Evolutionary conservation across 2,888 invertebrate genomes (phyloP).

Genomic region (Drosophila pegasa): DNA sequence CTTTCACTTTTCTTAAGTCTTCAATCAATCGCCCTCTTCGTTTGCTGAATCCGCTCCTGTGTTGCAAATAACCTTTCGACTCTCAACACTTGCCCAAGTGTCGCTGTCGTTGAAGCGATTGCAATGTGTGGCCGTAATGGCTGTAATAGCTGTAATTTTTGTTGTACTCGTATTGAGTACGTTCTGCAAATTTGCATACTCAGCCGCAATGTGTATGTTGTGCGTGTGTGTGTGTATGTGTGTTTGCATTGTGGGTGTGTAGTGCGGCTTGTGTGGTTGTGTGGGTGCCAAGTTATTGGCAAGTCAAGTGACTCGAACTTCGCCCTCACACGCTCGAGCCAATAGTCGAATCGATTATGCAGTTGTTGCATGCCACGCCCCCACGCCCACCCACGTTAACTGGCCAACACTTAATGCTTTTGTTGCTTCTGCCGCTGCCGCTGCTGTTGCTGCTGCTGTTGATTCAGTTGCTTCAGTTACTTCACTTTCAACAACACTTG

Average conservation of each 20-base stretch:
- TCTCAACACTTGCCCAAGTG: constrained; percentile 61
- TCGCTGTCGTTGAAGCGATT: constrained; percentile 41
- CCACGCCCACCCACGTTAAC: constrained; percentile 52
- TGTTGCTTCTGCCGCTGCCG: constrained; percentile 44
- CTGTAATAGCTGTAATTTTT: constrained; percentile 56
- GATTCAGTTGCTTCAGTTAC: constrained; percentile 65
- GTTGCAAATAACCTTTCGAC: constrained; percentile 28
- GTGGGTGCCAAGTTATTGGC: constrained; percentile 65
- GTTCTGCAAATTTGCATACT: constrained; percentile 56
- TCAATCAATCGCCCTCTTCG: background rate
- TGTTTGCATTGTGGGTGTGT: constrained; percentile 8
- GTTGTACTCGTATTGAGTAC: constrained; percentile 22
- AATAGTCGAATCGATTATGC: constrained; percentile 67
- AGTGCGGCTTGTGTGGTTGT: constrained; percentile 43
- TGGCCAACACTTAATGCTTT: constrained; percentile 60
- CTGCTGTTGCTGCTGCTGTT: constrained; percentile 48
- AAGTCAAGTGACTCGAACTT: constrained; percentile 39
- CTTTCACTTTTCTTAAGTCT: too few relatives aligned
- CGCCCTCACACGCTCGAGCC: constrained; percentile 22
- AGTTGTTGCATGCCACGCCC: constrained; percentile 61
- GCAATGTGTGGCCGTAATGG: constrained; percentile 41
- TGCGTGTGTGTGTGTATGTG: constrained; percentile 18
- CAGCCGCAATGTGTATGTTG: constrained; percentile 18
- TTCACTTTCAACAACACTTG: constrained; percentile 68
- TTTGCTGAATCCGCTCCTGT: constrained; percentile 35